A percentile compares a stretch with the other conserved stretches of the same genome.
These are phyloP conservation scores for Chrysocyon brachyurus DNA, from an alignment of 2,797 vertebrate genomes.

Conservation along the genomic window DNA sequence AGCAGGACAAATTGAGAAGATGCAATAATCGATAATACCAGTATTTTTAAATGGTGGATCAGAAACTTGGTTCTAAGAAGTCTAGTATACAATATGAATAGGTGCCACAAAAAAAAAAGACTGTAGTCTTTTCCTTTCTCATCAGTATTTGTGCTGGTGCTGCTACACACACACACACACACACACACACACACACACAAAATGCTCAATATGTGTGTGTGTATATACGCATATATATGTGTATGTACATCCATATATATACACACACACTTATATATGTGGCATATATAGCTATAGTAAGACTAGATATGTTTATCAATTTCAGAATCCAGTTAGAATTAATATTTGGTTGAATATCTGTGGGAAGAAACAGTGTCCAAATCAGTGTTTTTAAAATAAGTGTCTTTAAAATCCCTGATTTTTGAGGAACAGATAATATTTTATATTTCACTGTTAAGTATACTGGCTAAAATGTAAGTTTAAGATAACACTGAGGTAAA, in stretches of 20 bases:
- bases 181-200: background rate
- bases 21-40: background rate
- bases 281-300: background rate
- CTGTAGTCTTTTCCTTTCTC: background rate
- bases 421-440: background rate
- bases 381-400: background rate
- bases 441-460: background rate
- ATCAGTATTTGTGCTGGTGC: background rate
- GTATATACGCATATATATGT: background rate
- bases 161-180: slow-evolving; percentile 37
- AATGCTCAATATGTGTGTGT: background rate
- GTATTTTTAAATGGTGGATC: too few species aligned
- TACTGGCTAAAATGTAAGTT: background rate
- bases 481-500: background rate
- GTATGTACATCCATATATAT: background rate
- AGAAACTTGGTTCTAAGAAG: too few species aligned
- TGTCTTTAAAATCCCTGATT: background rate
- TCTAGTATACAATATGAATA: too few species aligned
- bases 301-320: background rate
- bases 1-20: background rate
- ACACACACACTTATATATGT: too few species aligned
- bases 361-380: background rate
- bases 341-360: slow-evolving; percentile 17
- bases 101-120: too few species aligned
- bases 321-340: background rate